Evolutionary conservation across 2,888 invertebrate species (phyloP).

Genomic region (Acronicta psi): DNA sequence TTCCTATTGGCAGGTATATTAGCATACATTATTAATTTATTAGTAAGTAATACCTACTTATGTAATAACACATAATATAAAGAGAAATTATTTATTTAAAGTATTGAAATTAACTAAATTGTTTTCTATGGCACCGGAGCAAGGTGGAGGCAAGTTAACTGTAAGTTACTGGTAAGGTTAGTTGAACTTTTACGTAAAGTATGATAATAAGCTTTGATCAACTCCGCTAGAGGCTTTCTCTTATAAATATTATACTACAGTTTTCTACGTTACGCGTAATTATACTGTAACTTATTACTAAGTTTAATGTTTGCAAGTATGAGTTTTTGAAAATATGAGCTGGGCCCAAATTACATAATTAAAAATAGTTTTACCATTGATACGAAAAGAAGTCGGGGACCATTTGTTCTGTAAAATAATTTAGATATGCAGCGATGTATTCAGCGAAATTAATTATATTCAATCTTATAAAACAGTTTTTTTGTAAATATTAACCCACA

Average conservation of each 20-base stretch:
- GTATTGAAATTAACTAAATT: background rate
- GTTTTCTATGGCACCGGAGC: constrained; percentile 6
- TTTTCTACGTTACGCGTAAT: background rate
- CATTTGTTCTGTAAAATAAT: too few species aligned
- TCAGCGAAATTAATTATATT: too few species aligned
- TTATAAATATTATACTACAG: constrained; percentile 9
- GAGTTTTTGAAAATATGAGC: too few species aligned
- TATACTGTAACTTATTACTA: background rate
- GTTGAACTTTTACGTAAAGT: constrained; percentile 30
- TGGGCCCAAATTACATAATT: too few species aligned
- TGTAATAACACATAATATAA: background rate
- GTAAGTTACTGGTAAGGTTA: constrained; percentile 13
- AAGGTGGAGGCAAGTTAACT: constrained; percentile 2
- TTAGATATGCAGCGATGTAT: too few species aligned
- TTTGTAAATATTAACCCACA: too few species aligned
- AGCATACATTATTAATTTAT: too few species aligned
- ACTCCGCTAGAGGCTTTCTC: constrained; percentile 35
- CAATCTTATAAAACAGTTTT: too few species aligned
- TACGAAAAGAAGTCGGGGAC: too few species aligned
- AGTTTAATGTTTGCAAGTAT: background rate
- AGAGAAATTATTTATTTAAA: background rate
- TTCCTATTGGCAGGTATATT: too few species aligned
- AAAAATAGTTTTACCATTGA: too few species aligned
- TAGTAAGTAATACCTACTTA: too few species aligned
- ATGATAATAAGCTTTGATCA: constrained; percentile 23